Conservation (phyloP, 2,113 vertebrate genomes). For the Hystrix brachyura region DNA sequence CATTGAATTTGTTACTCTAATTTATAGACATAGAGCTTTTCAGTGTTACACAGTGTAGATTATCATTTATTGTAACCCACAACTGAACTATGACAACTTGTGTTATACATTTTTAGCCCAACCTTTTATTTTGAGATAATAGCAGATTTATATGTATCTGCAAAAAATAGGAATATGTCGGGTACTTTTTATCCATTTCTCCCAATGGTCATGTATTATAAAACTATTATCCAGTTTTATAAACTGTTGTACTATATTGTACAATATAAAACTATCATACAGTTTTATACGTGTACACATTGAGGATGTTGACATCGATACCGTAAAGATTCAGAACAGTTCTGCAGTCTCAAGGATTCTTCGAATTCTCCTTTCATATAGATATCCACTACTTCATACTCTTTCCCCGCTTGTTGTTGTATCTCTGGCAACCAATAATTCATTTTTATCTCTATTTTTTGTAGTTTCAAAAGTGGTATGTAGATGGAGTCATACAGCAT, state of each 20-base stretch:
- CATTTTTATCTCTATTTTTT: background rate
- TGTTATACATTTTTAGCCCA: background rate
- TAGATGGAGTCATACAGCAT: background rate
- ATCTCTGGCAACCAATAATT: background rate
- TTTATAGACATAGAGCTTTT: background rate
- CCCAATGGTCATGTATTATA: background rate
- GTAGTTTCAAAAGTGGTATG: background rate
- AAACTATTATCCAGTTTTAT: background rate
- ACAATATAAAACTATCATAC: background rate
- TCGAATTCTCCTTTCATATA: background rate
- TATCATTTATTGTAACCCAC: background rate
- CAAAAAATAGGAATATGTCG: background rate
- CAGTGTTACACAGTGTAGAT: background rate
- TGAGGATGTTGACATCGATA: background rate
- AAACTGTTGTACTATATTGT: too few species aligned
- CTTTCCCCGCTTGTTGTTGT: background rate
- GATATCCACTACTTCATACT: too few species aligned
- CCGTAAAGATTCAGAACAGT: background rate
- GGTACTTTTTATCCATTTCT: background rate
- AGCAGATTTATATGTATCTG: background rate
- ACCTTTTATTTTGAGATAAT: background rate
- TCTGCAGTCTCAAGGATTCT: background rate
- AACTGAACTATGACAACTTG: background rate
- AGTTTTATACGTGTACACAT: background rate
- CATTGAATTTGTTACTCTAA: background rate